Percentiles rank a stretch among this genome's conserved stretches.
phyloP scores from a whole-genome alignment of 2,797 vertebrate genomes.

The Cirrhinus molitorella region DNA sequence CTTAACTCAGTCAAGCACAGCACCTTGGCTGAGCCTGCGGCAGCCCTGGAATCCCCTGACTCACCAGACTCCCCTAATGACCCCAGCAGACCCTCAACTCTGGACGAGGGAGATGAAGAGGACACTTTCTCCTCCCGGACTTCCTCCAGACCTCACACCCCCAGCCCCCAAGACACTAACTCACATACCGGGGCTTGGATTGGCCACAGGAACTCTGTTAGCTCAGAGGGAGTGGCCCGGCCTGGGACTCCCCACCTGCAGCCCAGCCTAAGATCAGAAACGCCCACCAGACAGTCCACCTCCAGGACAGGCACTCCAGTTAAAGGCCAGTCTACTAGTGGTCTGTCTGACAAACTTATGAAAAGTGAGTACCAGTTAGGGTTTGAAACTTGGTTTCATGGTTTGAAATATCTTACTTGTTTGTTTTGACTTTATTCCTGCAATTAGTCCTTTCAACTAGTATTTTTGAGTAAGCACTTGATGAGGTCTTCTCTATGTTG shows the following conservation, averaged over 20 bases:
- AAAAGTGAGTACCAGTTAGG: constrained; percentile 86
- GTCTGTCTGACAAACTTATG: constrained; percentile 92
- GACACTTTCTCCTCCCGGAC: constrained; percentile 52
- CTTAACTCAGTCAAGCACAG: constrained; percentile 98
- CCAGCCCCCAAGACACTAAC: constrained; percentile 67
- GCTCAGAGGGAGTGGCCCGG: constrained; percentile 48
- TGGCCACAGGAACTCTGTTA: constrained; percentile 54
- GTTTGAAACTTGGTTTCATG: background rate
- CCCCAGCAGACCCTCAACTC: constrained; percentile 48
- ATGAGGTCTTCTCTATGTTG: background rate
- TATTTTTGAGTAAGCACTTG: background rate
- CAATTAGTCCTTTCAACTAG: background rate
- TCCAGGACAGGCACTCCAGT: constrained; percentile 83
- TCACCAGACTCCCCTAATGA: constrained; percentile 61
- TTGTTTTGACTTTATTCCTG: background rate
- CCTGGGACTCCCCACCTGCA: constrained; percentile 59
- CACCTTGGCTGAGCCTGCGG: constrained; percentile 89
- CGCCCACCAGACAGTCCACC: constrained; percentile 71
- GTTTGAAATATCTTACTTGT: background rate
- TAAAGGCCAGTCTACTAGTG: constrained; percentile 82
- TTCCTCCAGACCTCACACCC: constrained; percentile 60
- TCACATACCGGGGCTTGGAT: constrained; percentile 67
- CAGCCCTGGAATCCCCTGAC: constrained; percentile 68
- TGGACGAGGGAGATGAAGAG: constrained; percentile 46
- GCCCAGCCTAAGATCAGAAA: constrained; percentile 62